These are phyloP conservation scores for human (Homo sapiens) DNA, from an alignment of 2,113 vertebrate species.

Conservation along the genomic window DNA sequence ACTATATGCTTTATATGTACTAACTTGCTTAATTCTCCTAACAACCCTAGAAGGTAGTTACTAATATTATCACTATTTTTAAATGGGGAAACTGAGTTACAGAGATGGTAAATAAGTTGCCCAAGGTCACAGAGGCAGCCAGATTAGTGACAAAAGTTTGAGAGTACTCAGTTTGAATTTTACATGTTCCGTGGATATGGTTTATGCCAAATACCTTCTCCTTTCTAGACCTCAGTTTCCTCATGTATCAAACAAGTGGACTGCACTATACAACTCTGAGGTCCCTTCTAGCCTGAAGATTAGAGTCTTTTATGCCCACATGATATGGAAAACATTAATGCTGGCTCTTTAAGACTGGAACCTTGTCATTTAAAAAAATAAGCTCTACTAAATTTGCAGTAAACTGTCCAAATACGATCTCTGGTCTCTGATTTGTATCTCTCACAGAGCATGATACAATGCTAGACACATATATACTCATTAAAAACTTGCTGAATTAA, in stretches of 20 bases:
- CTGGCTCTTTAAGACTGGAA: neutral
- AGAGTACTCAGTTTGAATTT: neutral
- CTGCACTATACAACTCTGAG: neutral
- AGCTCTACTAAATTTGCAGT: neutral
- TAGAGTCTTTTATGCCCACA: neutral
- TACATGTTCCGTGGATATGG: too few species aligned
- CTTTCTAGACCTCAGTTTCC: neutral
- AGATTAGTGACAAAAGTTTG: neutral
- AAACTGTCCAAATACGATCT: neutral
- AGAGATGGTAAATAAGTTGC: neutral
- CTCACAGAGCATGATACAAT: neutral
- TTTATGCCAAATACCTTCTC: neutral
- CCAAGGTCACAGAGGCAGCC: neutral
- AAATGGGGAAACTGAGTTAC: neutral
- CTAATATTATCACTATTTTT: neutral
- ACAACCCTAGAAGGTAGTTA: neutral
- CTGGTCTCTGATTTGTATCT: neutral
- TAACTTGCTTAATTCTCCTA: neutral
- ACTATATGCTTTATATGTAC: neutral
- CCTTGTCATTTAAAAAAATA: neutral
- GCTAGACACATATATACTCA: neutral
- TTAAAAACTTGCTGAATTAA: neutral
- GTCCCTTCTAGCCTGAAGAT: neutral
- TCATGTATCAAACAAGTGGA: neutral
- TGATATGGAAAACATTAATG: neutral